Evolutionary conservation across 2,888 invertebrate species (phyloP).

Genomic region (Pterobdella sp.): DNA sequence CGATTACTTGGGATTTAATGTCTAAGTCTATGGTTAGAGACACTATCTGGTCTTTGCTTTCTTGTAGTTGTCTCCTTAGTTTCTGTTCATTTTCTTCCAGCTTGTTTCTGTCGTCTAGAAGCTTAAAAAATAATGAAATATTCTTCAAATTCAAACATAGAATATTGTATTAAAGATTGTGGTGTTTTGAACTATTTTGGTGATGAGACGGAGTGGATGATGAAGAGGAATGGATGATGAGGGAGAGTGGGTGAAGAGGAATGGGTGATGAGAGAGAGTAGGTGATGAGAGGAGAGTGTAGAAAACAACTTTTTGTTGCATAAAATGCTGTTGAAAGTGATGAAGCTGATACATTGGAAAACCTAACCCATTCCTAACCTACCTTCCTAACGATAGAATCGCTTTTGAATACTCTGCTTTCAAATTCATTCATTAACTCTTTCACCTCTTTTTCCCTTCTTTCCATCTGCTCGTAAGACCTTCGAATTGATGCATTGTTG

Average conservation of each 20-base stretch:
- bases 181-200: neutral
- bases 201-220: neutral
- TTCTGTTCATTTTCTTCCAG: neutral
- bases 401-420: neutral
- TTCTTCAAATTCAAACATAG: neutral
- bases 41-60: conserved; percentile 78
- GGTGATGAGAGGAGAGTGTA: too few relatives aligned
- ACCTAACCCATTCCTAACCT: neutral
- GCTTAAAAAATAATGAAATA: neutral
- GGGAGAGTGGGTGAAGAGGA: neutral
- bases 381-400: neutral
- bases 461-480: neutral
- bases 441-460: neutral
- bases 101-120: neutral
- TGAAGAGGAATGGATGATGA: neutral
- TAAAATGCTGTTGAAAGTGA: too few relatives aligned
- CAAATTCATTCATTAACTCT: neutral
- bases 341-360: neutral
- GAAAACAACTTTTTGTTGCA: too few relatives aligned
- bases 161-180: neutral
- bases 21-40: conserved; percentile 78
- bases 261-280: too few relatives aligned
- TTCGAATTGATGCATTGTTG: too few relatives aligned
- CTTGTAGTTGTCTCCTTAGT: conserved; percentile 55
- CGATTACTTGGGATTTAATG: conserved; percentile 49